phyloP scores from a whole-genome alignment of 2,888 invertebrate genomes.

The Melanostoma mellinum region DNA sequence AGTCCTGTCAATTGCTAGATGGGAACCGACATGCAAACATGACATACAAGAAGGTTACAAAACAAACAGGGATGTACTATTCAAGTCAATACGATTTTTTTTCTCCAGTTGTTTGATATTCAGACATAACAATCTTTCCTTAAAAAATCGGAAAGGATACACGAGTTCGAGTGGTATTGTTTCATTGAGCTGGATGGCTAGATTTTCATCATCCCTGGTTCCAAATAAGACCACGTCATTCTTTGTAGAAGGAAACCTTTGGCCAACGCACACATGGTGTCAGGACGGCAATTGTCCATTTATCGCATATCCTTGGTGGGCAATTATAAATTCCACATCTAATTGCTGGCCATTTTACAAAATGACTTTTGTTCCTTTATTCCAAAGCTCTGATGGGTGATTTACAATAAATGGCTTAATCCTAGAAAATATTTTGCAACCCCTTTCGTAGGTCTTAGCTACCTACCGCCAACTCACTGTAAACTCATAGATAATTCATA shows the following conservation, averaged over 20 bases:
- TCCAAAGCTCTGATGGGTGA: conserved; percentile 39
- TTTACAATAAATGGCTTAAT: conserved; percentile 64
- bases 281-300: conserved; percentile 38
- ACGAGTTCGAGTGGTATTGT: too few relatives aligned
- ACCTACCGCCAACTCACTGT: not conserved
- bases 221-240: conserved; percentile 24
- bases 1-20: conserved; percentile 24
- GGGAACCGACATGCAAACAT: conserved; percentile 46
- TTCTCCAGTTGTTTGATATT: not conserved
- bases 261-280: not conserved
- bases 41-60: conserved; percentile 45
- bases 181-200: not conserved
- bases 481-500: conserved; percentile 59
- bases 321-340: conserved; percentile 63
- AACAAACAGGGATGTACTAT: not conserved
- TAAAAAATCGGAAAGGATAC: too few relatives aligned
- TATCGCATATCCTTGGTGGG: conserved; percentile 51
- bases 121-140: too few relatives aligned
- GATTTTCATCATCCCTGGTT: not conserved
- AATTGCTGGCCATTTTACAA: conserved; percentile 65
- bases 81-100: not conserved
- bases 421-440: conserved; percentile 28
- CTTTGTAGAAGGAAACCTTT: not conserved
- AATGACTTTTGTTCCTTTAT: conserved; percentile 36
- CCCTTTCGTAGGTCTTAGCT: not conserved